phyloP scores from a whole-genome alignment of 2,888 invertebrate species.

The Galeruca laticollis region DNA sequence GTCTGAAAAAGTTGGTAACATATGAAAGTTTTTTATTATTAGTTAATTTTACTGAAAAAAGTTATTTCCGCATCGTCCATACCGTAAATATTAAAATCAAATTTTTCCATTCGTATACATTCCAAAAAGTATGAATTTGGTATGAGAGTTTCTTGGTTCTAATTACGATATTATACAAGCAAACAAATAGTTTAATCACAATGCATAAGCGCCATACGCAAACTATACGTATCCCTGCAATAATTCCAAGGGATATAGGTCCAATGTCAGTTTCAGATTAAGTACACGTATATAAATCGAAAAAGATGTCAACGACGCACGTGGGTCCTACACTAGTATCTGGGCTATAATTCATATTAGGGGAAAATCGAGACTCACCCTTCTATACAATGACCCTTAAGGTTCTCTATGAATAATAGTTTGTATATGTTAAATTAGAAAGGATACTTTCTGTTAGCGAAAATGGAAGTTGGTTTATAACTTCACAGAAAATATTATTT shows the following conservation, averaged over 20 bases:
- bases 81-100: too few species aligned
- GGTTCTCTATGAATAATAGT: conserved; percentile 19
- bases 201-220: not conserved
- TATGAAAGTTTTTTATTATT: too few species aligned
- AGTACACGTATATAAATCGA: conserved; percentile 30
- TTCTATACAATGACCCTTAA: conserved; percentile 33
- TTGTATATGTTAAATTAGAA: not conserved
- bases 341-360: conserved; percentile 30
- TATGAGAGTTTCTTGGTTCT: too few species aligned
- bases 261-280: conserved; percentile 29
- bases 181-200: not conserved
- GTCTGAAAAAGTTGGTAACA: too few species aligned
- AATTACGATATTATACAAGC: not conserved
- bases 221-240: conserved; percentile 7
- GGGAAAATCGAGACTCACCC: conserved; percentile 27
- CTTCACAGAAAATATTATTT: too few species aligned
- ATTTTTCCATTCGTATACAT: too few species aligned
- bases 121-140: too few species aligned
- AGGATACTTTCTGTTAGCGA: too few species aligned
- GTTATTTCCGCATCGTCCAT: too few species aligned
- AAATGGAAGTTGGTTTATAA: too few species aligned
- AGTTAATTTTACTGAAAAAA: too few species aligned
- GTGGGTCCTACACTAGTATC: conserved; percentile 23
- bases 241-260: conserved; percentile 19
- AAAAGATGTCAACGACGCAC: conserved; percentile 31